Percentiles rank a stretch among this genome's conserved stretches.
Evolutionary conservation across 2,113 vertebrate species (phyloP).

Genomic region (Antigone vipio): DNA sequence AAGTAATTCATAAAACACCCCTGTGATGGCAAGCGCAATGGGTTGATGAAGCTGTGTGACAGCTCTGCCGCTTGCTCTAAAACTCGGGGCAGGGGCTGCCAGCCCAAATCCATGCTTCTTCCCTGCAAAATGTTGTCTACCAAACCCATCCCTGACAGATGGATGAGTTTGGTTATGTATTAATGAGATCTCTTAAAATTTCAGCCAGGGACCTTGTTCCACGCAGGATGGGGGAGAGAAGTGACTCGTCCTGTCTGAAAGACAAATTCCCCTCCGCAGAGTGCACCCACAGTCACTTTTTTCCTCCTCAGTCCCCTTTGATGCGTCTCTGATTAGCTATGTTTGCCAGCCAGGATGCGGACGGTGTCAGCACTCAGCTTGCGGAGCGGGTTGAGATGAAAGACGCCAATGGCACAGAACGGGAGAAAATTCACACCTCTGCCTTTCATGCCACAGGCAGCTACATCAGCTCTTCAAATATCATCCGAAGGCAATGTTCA

Average conservation of each 20-base stretch:
- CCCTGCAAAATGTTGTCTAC: background rate
- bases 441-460: background rate
- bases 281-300: background rate
- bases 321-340: background rate
- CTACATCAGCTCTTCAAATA: background rate
- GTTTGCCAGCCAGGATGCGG: background rate
- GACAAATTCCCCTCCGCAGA: background rate
- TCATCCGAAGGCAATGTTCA: background rate
- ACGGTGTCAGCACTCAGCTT: background rate
- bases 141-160: background rate
- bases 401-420: background rate
- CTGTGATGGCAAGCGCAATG: accelerated
- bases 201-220: background rate
- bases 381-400: background rate
- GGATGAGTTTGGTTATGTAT: background rate
- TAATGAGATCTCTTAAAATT: accelerated
- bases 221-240: accelerated
- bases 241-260: background rate
- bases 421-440: constrained; percentile 4
- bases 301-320: background rate
- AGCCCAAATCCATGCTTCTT: accelerated
- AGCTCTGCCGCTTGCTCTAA: background rate
- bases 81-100: background rate
- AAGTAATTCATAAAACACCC: background rate
- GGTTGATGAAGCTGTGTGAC: background rate